A percentile compares a stretch with the other conserved stretches of the same genome.
Evolutionary conservation across 2,113 vertebrate species (phyloP).

Genomic region (Anolis sagrei): DNA sequence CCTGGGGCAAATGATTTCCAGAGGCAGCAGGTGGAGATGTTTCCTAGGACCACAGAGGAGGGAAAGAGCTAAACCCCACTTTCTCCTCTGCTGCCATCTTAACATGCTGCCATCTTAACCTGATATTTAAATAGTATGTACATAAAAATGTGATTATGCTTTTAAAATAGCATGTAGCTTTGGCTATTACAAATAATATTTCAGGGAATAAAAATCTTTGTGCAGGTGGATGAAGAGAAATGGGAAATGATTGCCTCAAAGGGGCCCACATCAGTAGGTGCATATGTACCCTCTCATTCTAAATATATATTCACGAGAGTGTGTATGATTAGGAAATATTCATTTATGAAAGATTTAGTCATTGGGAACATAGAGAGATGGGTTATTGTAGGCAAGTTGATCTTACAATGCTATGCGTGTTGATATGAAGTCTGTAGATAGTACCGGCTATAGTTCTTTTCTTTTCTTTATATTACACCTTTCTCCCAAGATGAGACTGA

Average conservation of each 20-base stretch:
- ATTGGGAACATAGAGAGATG: neutral
- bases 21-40: too few relatives aligned
- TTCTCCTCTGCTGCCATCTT: neutral
- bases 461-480: too few relatives aligned
- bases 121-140: neutral
- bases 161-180: neutral
- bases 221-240: neutral
- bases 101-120: neutral
- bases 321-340: neutral
- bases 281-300: neutral
- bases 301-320: neutral
- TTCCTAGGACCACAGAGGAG: neutral
- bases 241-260: neutral
- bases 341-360: neutral
- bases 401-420: neutral
- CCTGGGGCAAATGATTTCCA: neutral
- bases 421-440: neutral
- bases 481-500: too few relatives aligned
- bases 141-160: neutral
- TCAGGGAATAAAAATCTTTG: neutral
- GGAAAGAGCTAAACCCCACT: neutral
- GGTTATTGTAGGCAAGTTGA: neutral
- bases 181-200: neutral
- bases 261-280: neutral
- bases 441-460: too few relatives aligned